Evolutionary conservation across 2,113 vertebrate genomes (phyloP), one percentile per base, ranked within the genome.

Genomic region (Sula dactylatra): DNA sequence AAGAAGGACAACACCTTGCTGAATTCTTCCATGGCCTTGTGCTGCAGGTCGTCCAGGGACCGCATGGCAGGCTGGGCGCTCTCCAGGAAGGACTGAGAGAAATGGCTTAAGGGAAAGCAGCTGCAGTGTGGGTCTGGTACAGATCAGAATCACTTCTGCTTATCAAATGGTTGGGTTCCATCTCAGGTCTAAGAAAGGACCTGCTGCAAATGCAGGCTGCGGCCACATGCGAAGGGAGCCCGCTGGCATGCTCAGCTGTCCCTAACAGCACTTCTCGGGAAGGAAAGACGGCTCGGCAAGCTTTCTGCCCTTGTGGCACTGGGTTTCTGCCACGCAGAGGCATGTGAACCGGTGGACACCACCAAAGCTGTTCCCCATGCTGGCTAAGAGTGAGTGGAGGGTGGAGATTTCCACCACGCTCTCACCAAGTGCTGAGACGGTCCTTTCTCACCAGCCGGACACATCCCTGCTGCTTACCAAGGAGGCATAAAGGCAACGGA

Each of bases 11-110:
- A 91, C 49, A 99, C 99, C 93, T 98, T 99, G 95, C 97, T 78
- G 96, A 99, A 99, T 88, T 99, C 99, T 4, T 99, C 99, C 98
- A 99, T 99, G 25, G 99, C 99, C 88, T 98, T 98, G 32, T 97
- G 98, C 98, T 99, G 99, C 94, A 99, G 98, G 3, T 99, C 99
- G 0, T 99, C 99, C 93, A 99, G 98, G 6, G 98, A 99, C 82
- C 98, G 98, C 90, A 99, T 96, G 11, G 98, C 98, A 2, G 99
- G 99, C 93, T 99, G 99, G 34, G 99, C 99, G 2, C 99, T 99
- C 95, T 99, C 99, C 97, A 99, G 96, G 79, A 99, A 99, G 89
- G 98, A 98, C 99, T 99, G 97, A 4, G 4, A 26, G 74, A 15
- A 38, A 31, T 1, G 29, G 55, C 90, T 98, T 97, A 99, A 99